phyloP scores from a whole-genome alignment of 2,888 invertebrate genomes.

The Arctia plantaginis region DNA sequence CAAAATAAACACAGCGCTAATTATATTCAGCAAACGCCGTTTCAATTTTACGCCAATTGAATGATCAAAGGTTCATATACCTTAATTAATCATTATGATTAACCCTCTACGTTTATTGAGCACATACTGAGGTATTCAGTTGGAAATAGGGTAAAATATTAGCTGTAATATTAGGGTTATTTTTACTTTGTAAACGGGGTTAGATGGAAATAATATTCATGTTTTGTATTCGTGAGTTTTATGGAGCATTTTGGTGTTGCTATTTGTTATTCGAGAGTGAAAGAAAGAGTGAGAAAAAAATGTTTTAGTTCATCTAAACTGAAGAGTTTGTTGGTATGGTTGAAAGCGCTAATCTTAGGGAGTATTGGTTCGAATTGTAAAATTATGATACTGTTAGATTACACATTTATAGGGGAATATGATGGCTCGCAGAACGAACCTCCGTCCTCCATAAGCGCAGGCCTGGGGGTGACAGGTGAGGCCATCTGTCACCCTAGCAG shows the following conservation, averaged over 20 bases:
- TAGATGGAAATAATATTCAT: background rate
- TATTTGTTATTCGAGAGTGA: background rate
- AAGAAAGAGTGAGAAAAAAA: too few relatives aligned
- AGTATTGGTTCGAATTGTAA: too few relatives aligned
- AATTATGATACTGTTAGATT: too few relatives aligned
- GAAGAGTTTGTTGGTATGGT: too few relatives aligned
- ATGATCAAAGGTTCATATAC: conserved; percentile 44
- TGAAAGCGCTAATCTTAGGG: too few relatives aligned
- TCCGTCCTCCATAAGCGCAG: too few relatives aligned
- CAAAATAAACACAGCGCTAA: conserved; percentile 44
- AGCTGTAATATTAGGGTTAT: conserved; percentile 1
- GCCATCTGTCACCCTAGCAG: too few relatives aligned
- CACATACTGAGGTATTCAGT: conserved; percentile 9
- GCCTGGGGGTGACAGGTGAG: too few relatives aligned
- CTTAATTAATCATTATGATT: conserved; percentile 44
- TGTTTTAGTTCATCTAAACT: too few relatives aligned
- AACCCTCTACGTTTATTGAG: conserved; percentile 27
- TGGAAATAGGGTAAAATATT: conserved; percentile 15
- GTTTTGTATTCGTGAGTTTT: background rate
- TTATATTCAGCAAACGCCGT: conserved; percentile 44
- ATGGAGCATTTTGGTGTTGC: background rate
- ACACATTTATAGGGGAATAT: too few relatives aligned
- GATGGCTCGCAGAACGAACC: too few relatives aligned
- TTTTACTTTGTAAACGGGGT: background rate
- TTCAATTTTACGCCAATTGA: conserved; percentile 49